Evolutionary conservation across 2,797 vertebrate species (phyloP).

Genomic region (Phataginus tetradactyla): DNA sequence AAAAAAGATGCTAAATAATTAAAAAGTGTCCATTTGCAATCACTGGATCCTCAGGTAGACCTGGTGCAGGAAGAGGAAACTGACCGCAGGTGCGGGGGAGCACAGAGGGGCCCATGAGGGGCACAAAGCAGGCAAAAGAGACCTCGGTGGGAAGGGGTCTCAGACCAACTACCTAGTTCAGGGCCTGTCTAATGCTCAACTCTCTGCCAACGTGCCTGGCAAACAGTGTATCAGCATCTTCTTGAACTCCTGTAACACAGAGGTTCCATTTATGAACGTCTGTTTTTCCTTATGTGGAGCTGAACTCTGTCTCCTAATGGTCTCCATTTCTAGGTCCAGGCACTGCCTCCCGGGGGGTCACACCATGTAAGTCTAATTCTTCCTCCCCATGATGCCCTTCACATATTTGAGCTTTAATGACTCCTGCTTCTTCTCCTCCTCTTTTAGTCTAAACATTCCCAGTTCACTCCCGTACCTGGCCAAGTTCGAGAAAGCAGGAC

Average conservation of each 20-base stretch:
- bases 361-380: background rate
- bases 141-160: background rate
- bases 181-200: background rate
- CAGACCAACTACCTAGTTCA: background rate
- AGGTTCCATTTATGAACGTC: background rate
- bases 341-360: background rate
- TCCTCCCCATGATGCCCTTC: background rate
- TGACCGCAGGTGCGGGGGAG: background rate
- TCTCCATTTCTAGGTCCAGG: background rate
- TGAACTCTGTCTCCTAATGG: background rate
- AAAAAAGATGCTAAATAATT: background rate
- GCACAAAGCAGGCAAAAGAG: background rate
- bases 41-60: too few species aligned
- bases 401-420: background rate
- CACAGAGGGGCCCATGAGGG: background rate
- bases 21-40: background rate
- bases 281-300: conserved; percentile 27
- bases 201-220: background rate
- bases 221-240: background rate
- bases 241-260: background rate
- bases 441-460: background rate
- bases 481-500: background rate
- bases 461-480: background rate
- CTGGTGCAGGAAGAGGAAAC: background rate
- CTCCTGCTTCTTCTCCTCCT: background rate